Conservation (phyloP, 2,113 vertebrate species). For the Callipepla squamata region DNA sequence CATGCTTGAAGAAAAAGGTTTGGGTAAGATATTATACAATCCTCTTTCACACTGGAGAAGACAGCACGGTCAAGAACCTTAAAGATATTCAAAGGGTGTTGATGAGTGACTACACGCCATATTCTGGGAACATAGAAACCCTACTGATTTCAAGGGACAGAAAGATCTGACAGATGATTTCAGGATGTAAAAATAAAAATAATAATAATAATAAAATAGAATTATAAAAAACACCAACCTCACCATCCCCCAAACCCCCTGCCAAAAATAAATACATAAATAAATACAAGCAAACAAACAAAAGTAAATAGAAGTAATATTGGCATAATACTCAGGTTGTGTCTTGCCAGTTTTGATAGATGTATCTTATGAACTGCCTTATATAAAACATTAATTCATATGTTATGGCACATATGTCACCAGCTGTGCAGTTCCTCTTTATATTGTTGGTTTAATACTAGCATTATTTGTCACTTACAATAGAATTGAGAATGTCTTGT, state of each 20-base stretch:
- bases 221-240: neutral
- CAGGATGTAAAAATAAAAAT: neutral
- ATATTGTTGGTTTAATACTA: neutral
- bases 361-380: neutral
- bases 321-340: neutral
- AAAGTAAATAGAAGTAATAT: neutral
- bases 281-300: neutral
- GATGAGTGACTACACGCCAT: neutral
- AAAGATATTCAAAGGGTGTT: neutral
- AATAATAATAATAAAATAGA: neutral
- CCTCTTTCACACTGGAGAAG: neutral
- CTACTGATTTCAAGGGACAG: neutral
- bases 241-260: no score
- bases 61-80: neutral
- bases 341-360: neutral
- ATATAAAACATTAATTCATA: conserved; percentile 2
- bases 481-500: conserved; percentile 42
- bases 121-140: neutral
- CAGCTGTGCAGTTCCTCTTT: neutral
- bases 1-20: neutral
- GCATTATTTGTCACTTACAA: conserved; percentile 50
- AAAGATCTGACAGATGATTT: neutral
- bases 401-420: conserved; percentile 16
- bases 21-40: neutral
- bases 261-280: neutral